Percentiles rank a stretch among this genome's conserved stretches.
These are phyloP conservation scores for Rhingia rostrata DNA, from an alignment of 2,888 invertebrate species.

Conservation along the genomic window DNA sequence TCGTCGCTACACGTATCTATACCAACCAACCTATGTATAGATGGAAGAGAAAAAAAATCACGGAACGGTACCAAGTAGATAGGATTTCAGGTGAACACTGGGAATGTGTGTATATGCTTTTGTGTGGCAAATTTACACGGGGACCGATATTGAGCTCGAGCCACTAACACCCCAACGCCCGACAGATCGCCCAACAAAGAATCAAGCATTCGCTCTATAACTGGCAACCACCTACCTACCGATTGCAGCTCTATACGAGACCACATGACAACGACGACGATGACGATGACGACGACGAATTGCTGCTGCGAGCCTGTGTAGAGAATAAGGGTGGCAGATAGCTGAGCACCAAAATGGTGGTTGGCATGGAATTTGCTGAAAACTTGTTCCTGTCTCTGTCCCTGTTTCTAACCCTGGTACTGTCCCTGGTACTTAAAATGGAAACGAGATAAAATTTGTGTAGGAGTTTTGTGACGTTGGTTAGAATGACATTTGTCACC, in stretches of 20 bases:
- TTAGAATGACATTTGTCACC: constrained; percentile 28
- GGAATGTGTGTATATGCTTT: constrained; percentile 36
- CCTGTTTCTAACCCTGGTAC: not conserved
- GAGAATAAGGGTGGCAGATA: constrained; percentile 26
- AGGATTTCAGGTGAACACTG: constrained; percentile 64
- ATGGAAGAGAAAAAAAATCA: not conserved
- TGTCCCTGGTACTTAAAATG: not conserved
- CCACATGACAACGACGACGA: constrained; percentile 45
- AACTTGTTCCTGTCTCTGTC: constrained; percentile 25
- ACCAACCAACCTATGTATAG: not conserved
- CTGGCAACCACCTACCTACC: constrained; percentile 12
- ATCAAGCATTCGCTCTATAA: constrained; percentile 5
- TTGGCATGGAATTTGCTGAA: constrained; percentile 33
- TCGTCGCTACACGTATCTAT: constrained; percentile 1
- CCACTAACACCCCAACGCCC: constrained; percentile 24
- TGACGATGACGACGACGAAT: constrained; percentile 24
- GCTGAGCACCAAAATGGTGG: constrained; percentile 18
- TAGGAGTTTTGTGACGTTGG: not conserved
- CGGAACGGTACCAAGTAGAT: constrained; percentile 42
- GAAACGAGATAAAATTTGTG: not conserved
- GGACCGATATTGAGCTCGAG: constrained; percentile 28
- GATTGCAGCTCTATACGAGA: constrained; percentile 2
- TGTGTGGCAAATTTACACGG: constrained; percentile 67
- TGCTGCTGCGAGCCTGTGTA: constrained; percentile 18
- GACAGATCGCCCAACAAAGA: constrained; percentile 40